Evolutionary conservation across 1,140 invertebrate genomes (phyloP), one percentile per base, ranked within the genome.

Genomic region (Bacillus rossius): DNA sequence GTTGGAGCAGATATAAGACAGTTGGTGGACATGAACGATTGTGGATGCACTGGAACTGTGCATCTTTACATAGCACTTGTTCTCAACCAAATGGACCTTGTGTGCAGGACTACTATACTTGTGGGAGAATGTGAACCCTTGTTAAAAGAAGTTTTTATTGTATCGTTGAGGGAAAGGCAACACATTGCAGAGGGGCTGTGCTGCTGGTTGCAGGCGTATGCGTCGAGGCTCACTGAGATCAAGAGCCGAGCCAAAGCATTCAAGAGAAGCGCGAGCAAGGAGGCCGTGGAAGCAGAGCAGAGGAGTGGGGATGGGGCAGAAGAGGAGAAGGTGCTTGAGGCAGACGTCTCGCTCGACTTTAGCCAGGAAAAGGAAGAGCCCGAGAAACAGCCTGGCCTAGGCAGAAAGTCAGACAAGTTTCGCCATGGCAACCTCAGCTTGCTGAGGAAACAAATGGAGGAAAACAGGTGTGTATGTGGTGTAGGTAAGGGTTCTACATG

Each of bases 381-480:
- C 26, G 25, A 52, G 19, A 42, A 55, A 8, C 8, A 7, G 13
- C 17, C 29, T 3, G 29, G 19, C 14, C 17, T 22, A 10, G 53
- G 40, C n/a, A 55, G 17, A 41, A 45, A 19, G n/a, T 14, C 53
- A 19, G 53, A 55, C 4, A 55, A 55, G 25, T 16, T 40, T 19
- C 48, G 19, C 19, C 19, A 50, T 34, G 41, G 55, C 3, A 55
- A 47, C 34, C 16, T 55, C 14, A 20, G 26, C 16, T 45, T 57
- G 3, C 55, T 57, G 8, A 48, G 55, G 4, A 48, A 57, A 23
- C 47, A 57, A 16, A 8, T 57, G n/a, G 55, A 57, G 38, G 55
- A 57, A 50, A 57, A 57, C 25, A 49, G 52, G 52, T 54, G 37
- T 10, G 37, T 23, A 23, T n/a, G n/a, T n/a, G n/a, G n/a, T n/a